A percentile compares a stretch with the other conserved stretches of the same genome.
phyloP scores from a whole-genome alignment of 2,797 vertebrate species.

The Rhinoraja longicauda region DNA sequence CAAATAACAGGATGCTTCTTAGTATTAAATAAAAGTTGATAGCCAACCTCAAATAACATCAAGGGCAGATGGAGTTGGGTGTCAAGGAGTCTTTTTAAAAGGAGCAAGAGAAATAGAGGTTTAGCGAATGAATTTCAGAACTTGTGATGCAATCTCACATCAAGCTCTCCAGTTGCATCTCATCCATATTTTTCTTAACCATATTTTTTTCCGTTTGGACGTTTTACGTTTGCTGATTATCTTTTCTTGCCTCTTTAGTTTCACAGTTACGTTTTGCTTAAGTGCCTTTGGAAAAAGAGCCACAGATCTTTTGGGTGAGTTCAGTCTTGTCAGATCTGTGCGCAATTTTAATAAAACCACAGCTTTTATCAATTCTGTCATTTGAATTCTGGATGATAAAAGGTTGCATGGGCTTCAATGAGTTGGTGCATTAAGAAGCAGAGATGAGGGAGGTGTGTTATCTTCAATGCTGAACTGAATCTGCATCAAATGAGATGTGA shows the following conservation, averaged over 20 bases:
- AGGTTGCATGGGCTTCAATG: neutral
- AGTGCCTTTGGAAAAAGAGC: slow-evolving; percentile 72
- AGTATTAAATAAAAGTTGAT: too few relatives aligned
- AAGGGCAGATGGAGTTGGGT: too few relatives aligned
- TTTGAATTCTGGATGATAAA: neutral
- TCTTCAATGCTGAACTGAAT: neutral
- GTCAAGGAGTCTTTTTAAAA: too few relatives aligned
- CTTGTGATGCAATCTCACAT: neutral
- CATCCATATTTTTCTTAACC: slow-evolving; percentile 10
- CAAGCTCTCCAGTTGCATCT: too few relatives aligned
- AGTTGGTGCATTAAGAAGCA: neutral
- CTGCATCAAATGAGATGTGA: neutral
- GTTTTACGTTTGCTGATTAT: slow-evolving; percentile 20
- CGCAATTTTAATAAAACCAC: neutral
- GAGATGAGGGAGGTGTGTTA: neutral
- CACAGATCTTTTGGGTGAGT: slow-evolving; percentile 71
- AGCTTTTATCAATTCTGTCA: neutral
- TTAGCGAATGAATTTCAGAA: too few relatives aligned
- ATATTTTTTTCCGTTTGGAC: neutral
- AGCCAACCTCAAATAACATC: too few relatives aligned
- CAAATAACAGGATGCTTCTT: too few relatives aligned
- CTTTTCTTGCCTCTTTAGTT: slow-evolving; percentile 59
- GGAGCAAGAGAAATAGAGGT: too few relatives aligned
- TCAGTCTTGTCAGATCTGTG: slow-evolving; percentile 16
- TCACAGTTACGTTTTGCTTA: slow-evolving; percentile 84